Percentiles rank a stretch among this genome's conserved stretches.
phyloP scores from a whole-genome alignment of 2,113 vertebrate species.

The Anthoscopus minutus region DNA sequence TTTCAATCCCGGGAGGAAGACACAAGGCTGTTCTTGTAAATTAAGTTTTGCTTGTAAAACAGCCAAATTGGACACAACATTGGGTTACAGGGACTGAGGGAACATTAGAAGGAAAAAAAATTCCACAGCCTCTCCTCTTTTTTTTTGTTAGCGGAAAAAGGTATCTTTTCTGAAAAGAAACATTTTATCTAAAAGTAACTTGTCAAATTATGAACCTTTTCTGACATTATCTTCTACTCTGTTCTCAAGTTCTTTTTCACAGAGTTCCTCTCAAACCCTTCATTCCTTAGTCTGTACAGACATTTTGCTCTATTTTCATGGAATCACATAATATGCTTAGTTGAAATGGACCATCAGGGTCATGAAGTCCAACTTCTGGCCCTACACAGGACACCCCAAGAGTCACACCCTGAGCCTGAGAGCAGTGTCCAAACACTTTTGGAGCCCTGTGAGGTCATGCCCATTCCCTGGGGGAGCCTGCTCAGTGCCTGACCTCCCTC shows the following conservation, averaged over 20 bases:
- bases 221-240: neutral
- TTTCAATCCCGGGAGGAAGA: neutral
- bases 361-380: neutral
- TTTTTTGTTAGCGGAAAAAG: neutral
- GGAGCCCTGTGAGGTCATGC: neutral
- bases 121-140: neutral
- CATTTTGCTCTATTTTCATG: neutral
- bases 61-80: neutral
- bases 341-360: neutral
- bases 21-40: neutral
- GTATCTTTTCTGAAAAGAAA: neutral
- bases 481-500: no score
- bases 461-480: neutral
- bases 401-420: no score
- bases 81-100: neutral
- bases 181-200: neutral
- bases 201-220: neutral
- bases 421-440: fast-evolving
- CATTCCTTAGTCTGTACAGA: neutral
- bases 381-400: no score
- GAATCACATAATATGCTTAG: neutral
- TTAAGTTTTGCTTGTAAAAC: neutral
- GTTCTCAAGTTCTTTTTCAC: neutral
- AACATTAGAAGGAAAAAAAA: neutral
- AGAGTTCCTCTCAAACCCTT: neutral